A percentile compares a stretch with the other conserved stretches of the same genome.
These are phyloP conservation scores for Syngnathus scovelli DNA, from an alignment of 2,113 vertebrate genomes.

Conservation along the genomic window DNA sequence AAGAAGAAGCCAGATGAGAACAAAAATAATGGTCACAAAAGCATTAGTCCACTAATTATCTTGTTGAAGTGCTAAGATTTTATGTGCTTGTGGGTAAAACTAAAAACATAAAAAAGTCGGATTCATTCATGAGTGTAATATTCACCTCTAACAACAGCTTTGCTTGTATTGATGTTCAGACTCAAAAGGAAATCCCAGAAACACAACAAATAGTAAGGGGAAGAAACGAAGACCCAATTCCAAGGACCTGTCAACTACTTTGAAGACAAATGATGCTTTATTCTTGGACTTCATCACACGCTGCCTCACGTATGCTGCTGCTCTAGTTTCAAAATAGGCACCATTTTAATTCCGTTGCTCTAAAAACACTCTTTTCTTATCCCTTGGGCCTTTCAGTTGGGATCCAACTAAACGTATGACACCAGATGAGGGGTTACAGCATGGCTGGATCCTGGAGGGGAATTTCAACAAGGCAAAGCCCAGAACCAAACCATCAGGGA, in stretches of 20 bases:
- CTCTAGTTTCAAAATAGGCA: not conserved
- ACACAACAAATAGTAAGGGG: constrained; percentile 83
- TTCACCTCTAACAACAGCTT: not conserved
- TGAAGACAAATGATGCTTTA: constrained; percentile 79
- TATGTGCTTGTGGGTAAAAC: not conserved
- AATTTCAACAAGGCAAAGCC: constrained; percentile 64
- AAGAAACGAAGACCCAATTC: constrained; percentile 81
- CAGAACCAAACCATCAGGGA: constrained; percentile 56
- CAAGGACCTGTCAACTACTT: constrained; percentile 77
- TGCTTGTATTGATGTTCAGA: constrained; percentile 64
- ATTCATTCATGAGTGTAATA: not conserved
- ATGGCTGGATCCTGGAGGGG: constrained; percentile 83
- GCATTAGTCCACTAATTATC: not conserved
- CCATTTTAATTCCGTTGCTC: not conserved
- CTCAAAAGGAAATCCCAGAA: constrained; percentile 85
- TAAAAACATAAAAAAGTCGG: not conserved
- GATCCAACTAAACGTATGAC: constrained; percentile 87
- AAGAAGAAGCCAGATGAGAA: too few species aligned
- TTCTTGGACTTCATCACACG: constrained; percentile 86
- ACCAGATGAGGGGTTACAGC: constrained; percentile 83
- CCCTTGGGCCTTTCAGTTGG: constrained; percentile 73
- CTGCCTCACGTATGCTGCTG: constrained; percentile 77
- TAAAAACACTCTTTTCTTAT: not conserved
- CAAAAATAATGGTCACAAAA: not conserved
- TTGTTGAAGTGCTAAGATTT: not conserved